Base-by-base conservation (phyloP, 1,140 invertebrate species). In the Drosophila elegans region DNA sequence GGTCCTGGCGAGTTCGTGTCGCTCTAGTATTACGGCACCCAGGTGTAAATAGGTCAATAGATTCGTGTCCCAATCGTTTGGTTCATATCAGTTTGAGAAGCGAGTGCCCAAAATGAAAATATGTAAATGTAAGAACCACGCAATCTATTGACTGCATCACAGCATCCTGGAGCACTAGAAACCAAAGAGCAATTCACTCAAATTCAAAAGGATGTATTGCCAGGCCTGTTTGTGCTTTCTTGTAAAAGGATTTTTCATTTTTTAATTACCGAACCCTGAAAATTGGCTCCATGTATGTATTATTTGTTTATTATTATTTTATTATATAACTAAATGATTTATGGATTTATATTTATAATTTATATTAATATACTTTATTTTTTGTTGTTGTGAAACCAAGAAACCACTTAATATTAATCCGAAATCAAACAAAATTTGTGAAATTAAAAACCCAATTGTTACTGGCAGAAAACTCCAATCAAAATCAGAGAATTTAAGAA, bases 1-100 rank as follows among this genome's bases (percentile, higher is more conserved):
- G 74, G 72, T 36, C 67, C 62, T 45, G 71, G 78, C 21, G 90
- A 92, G 52, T 92, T 91, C 71, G 91, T 92, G 38, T 91, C 91
- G 34, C 91, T 92, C 64, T 92, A 92, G 91, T 91, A 91, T 89
- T 92, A 92, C 59, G 86, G 90, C 39, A 91, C 90, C 51, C 90
- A 91, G 59, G 90, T 91, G 90, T 91, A 91, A 91, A 78, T 76
- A 84, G 60, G 77, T 68, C 80, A 77, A 84, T 84, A 84, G 80
- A 79, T 76, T 38, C 72, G 68, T 74, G 63, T 56, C 55, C 60
- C 48, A 77, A 80, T 85, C 82, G 74, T 78, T 82, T 68, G 48
- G 75, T 88, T 88, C 79, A 86, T 86, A 88, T 88, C 83, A 83
- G 62, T 83, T 63, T 55, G 74, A 64, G 57, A 46, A 74, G 44